These are phyloP conservation scores for Trachelus stipa DNA, from an alignment of 2,888 invertebrate species.

Conservation along the genomic window DNA sequence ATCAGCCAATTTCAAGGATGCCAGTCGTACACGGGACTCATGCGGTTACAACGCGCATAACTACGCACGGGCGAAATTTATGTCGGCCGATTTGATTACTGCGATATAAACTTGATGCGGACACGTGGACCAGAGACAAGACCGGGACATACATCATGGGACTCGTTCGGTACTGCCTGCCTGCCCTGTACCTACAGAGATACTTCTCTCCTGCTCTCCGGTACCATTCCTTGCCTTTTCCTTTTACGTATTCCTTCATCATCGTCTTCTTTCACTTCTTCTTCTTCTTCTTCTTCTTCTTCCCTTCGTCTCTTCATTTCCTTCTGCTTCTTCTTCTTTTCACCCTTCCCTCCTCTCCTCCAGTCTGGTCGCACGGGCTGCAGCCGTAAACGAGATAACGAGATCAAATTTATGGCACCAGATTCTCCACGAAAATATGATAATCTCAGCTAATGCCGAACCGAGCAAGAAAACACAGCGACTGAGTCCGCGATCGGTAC, in stretches of 20 bases:
- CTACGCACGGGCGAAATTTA: constrained; percentile 57
- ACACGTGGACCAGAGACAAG: constrained; percentile 58
- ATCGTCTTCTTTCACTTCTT: background rate
- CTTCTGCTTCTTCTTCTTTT: constrained; percentile 23
- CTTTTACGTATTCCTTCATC: constrained; percentile 1
- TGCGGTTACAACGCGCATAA: constrained; percentile 45
- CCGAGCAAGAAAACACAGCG: constrained; percentile 35
- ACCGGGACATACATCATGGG: constrained; percentile 64
- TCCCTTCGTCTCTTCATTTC: constrained; percentile 14
- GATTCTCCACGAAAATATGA: constrained; percentile 64
- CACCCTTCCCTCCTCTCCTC: constrained; percentile 27
- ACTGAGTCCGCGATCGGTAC: background rate
- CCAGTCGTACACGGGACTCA: background rate
- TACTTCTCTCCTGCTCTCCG: constrained; percentile 21
- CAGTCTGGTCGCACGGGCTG: constrained; percentile 44
- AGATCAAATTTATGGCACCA: constrained; percentile 66
- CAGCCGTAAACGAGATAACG: constrained; percentile 65
- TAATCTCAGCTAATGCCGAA: constrained; percentile 63
- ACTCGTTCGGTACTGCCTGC: constrained; percentile 52
- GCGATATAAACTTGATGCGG: constrained; percentile 65
- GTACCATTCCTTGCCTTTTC: constrained; percentile 35
- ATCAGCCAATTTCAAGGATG: background rate
- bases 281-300: background rate
- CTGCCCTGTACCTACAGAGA: constrained; percentile 14
- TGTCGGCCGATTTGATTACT: constrained; percentile 65